Percentiles rank a stretch among this genome's conserved stretches.
Conservation (phyloP, 2,113 vertebrate species). For the Empidonax alnorum region DNA sequence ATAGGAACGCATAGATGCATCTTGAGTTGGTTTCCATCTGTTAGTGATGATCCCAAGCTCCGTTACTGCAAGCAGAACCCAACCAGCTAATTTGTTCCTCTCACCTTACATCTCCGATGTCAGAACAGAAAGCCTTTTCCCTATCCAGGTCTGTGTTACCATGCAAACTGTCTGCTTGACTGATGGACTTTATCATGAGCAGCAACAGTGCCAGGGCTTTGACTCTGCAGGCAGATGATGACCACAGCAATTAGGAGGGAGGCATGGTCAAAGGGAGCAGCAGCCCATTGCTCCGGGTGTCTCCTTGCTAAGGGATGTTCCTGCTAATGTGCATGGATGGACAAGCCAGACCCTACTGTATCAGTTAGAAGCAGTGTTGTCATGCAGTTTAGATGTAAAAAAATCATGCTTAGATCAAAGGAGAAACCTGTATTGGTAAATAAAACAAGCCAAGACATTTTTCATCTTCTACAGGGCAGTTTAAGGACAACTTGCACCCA, state of each 20-base stretch:
- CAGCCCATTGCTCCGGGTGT: rapidly evolving
- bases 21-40: neutral
- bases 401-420: neutral
- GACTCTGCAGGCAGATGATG: neutral
- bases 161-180: neutral
- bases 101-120: neutral
- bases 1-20: neutral
- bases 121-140: neutral
- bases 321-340: neutral
- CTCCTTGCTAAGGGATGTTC: neutral
- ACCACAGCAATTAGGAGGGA: neutral
- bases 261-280: neutral
- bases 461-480: neutral
- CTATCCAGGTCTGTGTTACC: neutral
- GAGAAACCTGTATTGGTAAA: neutral
- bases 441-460: neutral
- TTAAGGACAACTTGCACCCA: neutral
- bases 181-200: neutral
- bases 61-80: neutral
- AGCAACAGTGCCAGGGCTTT: neutral
- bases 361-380: neutral
- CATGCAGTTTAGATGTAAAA: neutral
- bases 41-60: neutral
- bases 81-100: neutral
- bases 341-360: neutral